Base-by-base conservation (phyloP, 2,888 invertebrate genomes). In the Pseudococcus longispinus region DNA sequence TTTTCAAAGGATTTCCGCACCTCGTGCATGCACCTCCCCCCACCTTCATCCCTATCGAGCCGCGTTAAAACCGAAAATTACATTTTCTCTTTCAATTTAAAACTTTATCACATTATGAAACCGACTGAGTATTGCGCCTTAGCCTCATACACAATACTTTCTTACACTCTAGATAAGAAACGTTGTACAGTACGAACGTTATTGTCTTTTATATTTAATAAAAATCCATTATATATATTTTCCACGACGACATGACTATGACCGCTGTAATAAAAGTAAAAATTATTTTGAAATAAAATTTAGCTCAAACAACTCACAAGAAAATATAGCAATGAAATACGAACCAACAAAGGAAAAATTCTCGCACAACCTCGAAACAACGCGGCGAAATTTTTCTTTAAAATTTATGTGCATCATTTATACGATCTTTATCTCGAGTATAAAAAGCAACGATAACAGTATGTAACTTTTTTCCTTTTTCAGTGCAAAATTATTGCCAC, bases 371-470 rank as follows among this genome's bases (percentile, higher is more conserved):
- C 70, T 70, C 29, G 29, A 29, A 29, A 70, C 29, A 70, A 70
- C 70, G 70, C 29, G 6, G 18, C 29, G 70, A 70, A 70, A 70
- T 70, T 70, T 70, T 70, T 70, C 70, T 29, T 29, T 32, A 29
- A 70, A 70, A 70, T 70, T 70, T 70, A 70, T 70, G 70, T 70
- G 70, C 26, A 70, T 70, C 70, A 70, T 70, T 70, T 29, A 70
- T 70, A 70, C 70, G 29, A 70, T 70, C 70, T 70, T 70, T 70
- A 70, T 70, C 70, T 70, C 23, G 60, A 60, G 60, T 70, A 70
- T 70, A 70, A 70, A 70, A 70, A 29, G 70, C 70, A 70, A 70
- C 70, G 29, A 29, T 70, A 70, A 70, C 70, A 70, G 70, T 29
- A 70, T 70, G 77, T 80, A 80, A 80, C 77, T 80, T 80, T 80